phyloP scores from a whole-genome alignment of 2,888 invertebrate genomes.

The Conomelus anceps region DNA sequence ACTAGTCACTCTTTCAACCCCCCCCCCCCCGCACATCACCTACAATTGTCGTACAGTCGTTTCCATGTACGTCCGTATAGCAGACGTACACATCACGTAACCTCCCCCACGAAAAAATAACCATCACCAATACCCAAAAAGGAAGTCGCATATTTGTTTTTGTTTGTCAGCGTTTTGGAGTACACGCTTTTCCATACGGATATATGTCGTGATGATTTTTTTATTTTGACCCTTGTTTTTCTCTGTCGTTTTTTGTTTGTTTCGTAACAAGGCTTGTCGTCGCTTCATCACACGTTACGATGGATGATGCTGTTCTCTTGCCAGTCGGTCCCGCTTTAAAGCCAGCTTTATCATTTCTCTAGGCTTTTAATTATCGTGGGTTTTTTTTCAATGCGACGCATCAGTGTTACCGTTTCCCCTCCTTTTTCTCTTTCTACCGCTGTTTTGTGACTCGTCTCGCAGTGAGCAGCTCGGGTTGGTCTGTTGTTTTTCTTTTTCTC shows the following conservation, averaged over 20 bases:
- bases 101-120: neutral
- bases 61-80: neutral
- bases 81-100: neutral
- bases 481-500: no score
- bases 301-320: neutral
- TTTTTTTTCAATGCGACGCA: neutral
- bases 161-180: constrained; percentile 20
- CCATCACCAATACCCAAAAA: neutral
- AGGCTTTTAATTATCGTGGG: neutral
- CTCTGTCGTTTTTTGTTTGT: neutral
- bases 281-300: neutral
- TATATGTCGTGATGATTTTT: constrained; percentile 21
- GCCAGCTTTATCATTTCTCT: neutral
- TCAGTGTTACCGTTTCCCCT: neutral
- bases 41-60: neutral
- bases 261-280: neutral
- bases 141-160: constrained; percentile 23
- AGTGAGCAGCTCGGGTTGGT: neutral
- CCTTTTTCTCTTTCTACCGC: neutral
- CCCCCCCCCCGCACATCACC: neutral
- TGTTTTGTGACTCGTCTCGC: neutral
- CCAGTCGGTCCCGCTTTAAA: neutral
- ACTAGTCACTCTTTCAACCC: neutral
- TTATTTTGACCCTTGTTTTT: constrained; percentile 15
- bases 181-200: constrained; percentile 17